Evolutionary conservation across 2,888 invertebrate genomes (phyloP).

Genomic region (Lochmaea capreae): DNA sequence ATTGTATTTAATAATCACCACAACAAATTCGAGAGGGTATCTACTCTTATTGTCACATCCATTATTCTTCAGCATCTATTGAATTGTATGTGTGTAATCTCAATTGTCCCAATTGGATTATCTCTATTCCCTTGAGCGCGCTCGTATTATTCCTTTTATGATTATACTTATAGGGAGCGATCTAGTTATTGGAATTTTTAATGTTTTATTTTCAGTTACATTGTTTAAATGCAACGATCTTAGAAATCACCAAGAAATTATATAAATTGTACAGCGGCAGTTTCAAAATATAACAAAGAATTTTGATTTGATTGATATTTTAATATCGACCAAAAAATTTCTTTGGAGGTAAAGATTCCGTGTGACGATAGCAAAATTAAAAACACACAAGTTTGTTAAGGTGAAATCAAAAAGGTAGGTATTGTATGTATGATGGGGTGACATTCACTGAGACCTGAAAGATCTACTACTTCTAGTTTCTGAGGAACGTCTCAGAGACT

Average conservation of each 20-base stretch:
- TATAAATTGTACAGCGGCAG: too few relatives aligned
- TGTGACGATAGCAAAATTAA: too few relatives aligned
- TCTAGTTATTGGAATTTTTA: conserved; percentile 5
- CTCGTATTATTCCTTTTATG: conserved; percentile 7
- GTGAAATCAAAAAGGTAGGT: too few relatives aligned
- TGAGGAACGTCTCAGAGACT: too few relatives aligned
- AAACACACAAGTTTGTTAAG: too few relatives aligned
- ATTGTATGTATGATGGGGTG: too few relatives aligned
- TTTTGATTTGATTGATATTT: too few relatives aligned
- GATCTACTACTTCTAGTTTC: too few relatives aligned
- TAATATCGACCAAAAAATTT: too few relatives aligned
- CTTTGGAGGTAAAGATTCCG: too few relatives aligned
- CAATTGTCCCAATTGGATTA: conserved; percentile 21
- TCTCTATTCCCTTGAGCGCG: conserved; percentile 18
- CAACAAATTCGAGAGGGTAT: conserved; percentile 24
- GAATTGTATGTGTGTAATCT: conserved; percentile 14
- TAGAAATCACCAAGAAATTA: background rate
- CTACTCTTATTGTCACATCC: conserved; percentile 19
- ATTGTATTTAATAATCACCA: conserved; percentile 48
- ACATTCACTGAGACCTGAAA: too few relatives aligned
- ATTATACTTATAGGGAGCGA: conserved; percentile 3
- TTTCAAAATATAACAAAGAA: too few relatives aligned
- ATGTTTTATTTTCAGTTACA: background rate
- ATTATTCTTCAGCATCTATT: conserved; percentile 17
- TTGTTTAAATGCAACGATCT: background rate